Evolutionary conservation across 2,797 vertebrate genomes (phyloP), one percentile per base, ranked within the genome.

Genomic region (Rhodeus uyekii): DNA sequence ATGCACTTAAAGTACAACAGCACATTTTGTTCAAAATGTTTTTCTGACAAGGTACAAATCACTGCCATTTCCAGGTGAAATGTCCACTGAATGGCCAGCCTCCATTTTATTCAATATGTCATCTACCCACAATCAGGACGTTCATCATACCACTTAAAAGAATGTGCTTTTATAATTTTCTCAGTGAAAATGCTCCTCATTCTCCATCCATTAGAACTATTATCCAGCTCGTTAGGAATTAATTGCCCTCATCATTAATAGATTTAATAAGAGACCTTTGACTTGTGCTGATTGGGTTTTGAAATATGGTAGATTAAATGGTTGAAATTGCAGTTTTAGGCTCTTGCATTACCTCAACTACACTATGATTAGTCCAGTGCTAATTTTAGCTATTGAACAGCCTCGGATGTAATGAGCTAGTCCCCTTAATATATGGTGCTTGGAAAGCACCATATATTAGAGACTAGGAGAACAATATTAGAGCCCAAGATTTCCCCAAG

Each of bases 201-300:
- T 83, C 87, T 90, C 84, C 50, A 27, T 36, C 86, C 86, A 81
- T 79, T 90, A 81, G 84, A 86, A 84, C 76, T 76, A 86, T 89
- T 55, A 88, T 84, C 87, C 75, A 80, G 84, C 88, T 75, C 39
- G 77, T 82, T 85, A 84, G 78, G 80, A 87, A 82, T 89, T 90
- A 92, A 89, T 78, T 84, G 64, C 6, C 38, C 73, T 86, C 83
- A 39, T 84, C 87, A 86, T 81, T 87, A 89, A 90, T 89, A 76
- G 78, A 79, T 83, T 74, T 81, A 85, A 86, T 75, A 58, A 68
- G 75, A 68, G 83, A 75, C 88, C 81, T 80, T 29, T 60, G 68
- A 48, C 82, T 84, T 65, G 55, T 65, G 44, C 83, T 88, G 88
- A 91, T 89, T 90, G 82, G 82, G 85, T 82, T 90, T 86, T 90